A percentile compares a stretch with the other conserved stretches of the same genome.
Conservation (phyloP, 2,888 invertebrate species). For the Nematopogon swammerdamellus region DNA sequence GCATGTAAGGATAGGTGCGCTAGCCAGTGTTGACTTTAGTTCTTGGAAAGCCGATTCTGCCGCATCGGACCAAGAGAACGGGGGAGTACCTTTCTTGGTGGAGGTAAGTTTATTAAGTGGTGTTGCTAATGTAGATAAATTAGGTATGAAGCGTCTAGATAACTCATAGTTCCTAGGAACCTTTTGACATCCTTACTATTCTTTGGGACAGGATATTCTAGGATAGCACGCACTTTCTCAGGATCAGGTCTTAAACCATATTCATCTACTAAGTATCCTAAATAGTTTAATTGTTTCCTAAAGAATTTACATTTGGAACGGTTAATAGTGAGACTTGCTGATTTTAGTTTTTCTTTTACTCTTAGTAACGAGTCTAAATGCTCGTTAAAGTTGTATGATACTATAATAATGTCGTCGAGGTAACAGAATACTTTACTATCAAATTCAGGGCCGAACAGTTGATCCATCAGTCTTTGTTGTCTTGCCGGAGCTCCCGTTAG, state of each 20-base stretch:
- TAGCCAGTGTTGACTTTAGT: conserved; percentile 7
- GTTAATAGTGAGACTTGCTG: not conserved
- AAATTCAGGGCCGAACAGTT: conserved; percentile 10
- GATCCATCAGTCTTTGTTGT: conserved; percentile 15
- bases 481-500: conserved; percentile 14
- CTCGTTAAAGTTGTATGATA: conserved; percentile 9
- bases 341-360: not conserved
- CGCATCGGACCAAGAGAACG: conserved; percentile 4
- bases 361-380: conserved; percentile 6
- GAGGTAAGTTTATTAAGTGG: conserved; percentile 15
- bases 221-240: conserved; percentile 12
- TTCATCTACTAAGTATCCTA: conserved; percentile 13
- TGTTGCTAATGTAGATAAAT: conserved; percentile 6
- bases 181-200: conserved; percentile 10
- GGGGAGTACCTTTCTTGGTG: conserved; percentile 7
- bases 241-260: conserved; percentile 14
- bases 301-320: too few relatives aligned
- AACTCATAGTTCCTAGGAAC: conserved; percentile 4
- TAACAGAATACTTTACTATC: too few relatives aligned
- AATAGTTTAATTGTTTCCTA: conserved; percentile 13
- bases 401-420: too few relatives aligned
- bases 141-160: conserved; percentile 6
- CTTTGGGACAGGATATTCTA: conserved; percentile 13
- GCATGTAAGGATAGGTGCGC: conserved; percentile 3
- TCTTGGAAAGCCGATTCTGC: conserved; percentile 12